A percentile compares a stretch with the other conserved stretches of the same genome.
Evolutionary conservation across 2,888 invertebrate genomes (phyloP).

Genomic region (Ectemnius lituratus): DNA sequence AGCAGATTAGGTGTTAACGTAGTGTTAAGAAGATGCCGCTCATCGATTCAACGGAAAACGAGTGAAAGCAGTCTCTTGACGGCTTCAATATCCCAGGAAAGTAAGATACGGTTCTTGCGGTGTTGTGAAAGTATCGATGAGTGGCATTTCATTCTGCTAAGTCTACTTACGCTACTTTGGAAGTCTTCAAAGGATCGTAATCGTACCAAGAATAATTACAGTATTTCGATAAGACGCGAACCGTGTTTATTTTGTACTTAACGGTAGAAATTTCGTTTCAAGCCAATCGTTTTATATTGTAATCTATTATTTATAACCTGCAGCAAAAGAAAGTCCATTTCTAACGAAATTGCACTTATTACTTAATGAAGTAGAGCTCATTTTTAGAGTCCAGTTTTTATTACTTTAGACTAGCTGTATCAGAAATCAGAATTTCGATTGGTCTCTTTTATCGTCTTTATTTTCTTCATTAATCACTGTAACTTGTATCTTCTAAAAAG

Average conservation of each 20-base stretch:
- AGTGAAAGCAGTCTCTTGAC: no score
- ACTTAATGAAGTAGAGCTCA: constrained; percentile 23
- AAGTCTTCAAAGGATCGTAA: constrained; percentile 12
- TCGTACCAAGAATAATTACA: constrained; percentile 41
- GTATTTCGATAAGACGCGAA: constrained; percentile 47
- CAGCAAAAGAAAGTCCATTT: constrained; percentile 22
- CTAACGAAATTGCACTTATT: constrained; percentile 18
- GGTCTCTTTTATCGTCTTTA: no score
- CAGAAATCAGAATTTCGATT: no score
- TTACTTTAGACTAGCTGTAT: neutral
- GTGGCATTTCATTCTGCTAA: constrained; percentile 34
- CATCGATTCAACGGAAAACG: neutral
- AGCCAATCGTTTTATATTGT: constrained; percentile 35
- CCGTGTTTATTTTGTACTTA: constrained; percentile 55
- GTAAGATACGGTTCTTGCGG: no score
- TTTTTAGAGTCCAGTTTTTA: neutral
- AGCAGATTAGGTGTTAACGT: constrained; percentile 1
- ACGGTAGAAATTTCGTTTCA: constrained; percentile 38
- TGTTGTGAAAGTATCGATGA: constrained; percentile 16
- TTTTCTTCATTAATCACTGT: neutral
- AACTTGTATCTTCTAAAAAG: constrained; percentile 23
- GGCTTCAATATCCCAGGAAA: no score
- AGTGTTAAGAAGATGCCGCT: neutral
- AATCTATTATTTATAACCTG: constrained; percentile 47
- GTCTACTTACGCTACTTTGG: constrained; percentile 26